phyloP scores from a whole-genome alignment of 2,797 vertebrate genomes.

The Pipistrellus kuhlii region DNA sequence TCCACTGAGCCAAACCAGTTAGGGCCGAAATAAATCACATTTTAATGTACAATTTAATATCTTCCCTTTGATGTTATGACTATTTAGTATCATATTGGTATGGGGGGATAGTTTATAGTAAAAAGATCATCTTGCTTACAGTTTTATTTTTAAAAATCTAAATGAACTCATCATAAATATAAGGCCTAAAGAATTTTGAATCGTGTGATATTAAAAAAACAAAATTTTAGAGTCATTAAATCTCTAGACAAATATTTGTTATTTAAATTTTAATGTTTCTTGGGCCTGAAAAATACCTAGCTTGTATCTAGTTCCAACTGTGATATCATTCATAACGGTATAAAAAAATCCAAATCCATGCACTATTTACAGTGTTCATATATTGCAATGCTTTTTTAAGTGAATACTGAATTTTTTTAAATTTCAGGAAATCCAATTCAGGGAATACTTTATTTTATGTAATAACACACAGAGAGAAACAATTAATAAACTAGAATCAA shows the following conservation, averaged over 20 bases:
- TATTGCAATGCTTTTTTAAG: constrained; percentile 79
- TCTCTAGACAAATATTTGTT: background rate
- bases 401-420: constrained; percentile 82
- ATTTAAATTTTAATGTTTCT: constrained; percentile 19
- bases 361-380: constrained; percentile 80
- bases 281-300: background rate
- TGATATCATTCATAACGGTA: constrained; percentile 78
- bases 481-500: constrained; percentile 89
- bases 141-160: constrained; percentile 23
- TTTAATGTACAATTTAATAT: constrained; percentile 16
- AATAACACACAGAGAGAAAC: constrained; percentile 86
- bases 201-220: constrained; percentile 25
- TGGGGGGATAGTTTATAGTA: background rate
- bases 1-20: too few relatives aligned
- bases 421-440: constrained; percentile 83
- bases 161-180: constrained; percentile 30
- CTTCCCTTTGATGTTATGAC: constrained; percentile 3
- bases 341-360: constrained; percentile 78
- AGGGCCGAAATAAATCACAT: constrained; percentile 39
- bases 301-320: constrained; percentile 77
- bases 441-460: constrained; percentile 75
- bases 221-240: constrained; percentile 58
- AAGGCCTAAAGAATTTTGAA: constrained; percentile 47
- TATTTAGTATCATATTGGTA: constrained; percentile 34
- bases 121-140: constrained; percentile 24